Conservation (phyloP, 1,140 invertebrate genomes). For the Rhagoletis pomonella region DNA sequence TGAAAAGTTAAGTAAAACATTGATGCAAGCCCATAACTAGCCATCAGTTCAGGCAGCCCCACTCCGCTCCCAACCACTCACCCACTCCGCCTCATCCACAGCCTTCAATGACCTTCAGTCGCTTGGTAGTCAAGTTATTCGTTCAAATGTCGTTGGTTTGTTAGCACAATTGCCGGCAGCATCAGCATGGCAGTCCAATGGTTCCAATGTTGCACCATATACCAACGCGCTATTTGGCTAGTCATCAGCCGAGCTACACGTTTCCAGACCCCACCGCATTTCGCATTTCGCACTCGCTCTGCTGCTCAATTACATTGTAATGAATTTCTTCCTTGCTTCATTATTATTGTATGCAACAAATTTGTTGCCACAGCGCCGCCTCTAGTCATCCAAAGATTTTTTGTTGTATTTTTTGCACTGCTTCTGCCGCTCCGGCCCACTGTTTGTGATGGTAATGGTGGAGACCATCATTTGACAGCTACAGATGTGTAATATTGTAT, state of each 20-base stretch:
- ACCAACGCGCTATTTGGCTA: background rate
- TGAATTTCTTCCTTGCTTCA: slow-evolving; percentile 42
- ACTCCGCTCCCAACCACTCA: background rate
- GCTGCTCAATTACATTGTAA: slow-evolving; percentile 35
- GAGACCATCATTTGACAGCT: slow-evolving; percentile 12
- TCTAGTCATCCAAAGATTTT: background rate
- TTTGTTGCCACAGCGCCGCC: background rate
- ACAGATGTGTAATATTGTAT: slow-evolving; percentile 14
- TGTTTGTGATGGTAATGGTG: background rate
- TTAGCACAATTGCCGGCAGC: background rate
- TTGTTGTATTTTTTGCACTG: background rate
- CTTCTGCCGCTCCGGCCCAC: background rate
- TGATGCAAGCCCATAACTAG: background rate
- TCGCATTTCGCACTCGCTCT: background rate
- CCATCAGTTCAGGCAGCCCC: background rate
- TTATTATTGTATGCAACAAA: slow-evolving; percentile 18
- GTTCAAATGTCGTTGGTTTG: slow-evolving; percentile 21
- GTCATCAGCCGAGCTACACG: background rate
- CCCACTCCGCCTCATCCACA: background rate
- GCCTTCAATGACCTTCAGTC: slow-evolving; percentile 2
- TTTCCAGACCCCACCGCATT: background rate
- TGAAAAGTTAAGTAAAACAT: background rate
- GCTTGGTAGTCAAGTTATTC: background rate
- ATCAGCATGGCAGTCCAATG: background rate
- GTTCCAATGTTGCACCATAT: background rate